Conservation (phyloP, 2,113 vertebrate species). For the Bungarus multicinctus region DNA sequence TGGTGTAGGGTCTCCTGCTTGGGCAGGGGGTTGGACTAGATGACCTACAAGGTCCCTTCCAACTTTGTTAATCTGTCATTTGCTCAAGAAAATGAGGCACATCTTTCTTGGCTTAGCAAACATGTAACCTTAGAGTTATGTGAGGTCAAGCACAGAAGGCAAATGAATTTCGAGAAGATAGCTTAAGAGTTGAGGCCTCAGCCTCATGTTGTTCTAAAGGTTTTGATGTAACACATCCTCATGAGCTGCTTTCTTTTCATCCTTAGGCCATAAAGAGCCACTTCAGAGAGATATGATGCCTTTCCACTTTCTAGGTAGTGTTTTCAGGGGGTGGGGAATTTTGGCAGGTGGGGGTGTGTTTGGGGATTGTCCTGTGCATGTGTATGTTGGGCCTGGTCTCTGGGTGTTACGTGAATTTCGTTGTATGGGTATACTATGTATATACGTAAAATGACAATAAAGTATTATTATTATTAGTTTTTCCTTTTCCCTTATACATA, state of each 20-base stretch:
- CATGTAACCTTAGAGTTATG: background rate
- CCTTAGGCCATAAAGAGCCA: background rate
- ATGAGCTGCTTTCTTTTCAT: background rate
- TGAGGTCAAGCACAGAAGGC: background rate
- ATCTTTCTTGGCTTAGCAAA: background rate
- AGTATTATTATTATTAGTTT: no score
- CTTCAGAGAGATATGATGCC: background rate
- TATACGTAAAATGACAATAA: no score
- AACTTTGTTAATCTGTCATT: no score
- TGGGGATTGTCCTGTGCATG: no score
- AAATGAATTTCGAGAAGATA: background rate
- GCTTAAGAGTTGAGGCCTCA: background rate
- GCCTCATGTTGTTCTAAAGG: background rate
- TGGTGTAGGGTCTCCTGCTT: no score
- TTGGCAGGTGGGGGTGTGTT: no score
- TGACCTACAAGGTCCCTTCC: no score
- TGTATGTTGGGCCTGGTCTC: no score
- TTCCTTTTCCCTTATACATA: background rate
- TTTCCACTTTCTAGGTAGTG: background rate
- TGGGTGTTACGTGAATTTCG: no score
- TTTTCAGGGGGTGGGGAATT: no score
- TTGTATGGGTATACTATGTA: no score
- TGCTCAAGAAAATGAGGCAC: background rate
- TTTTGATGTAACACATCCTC: background rate
- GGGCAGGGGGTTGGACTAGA: no score